These are phyloP conservation scores for Nansenia antarctica DNA, from an alignment of 2,113 vertebrate genomes.

Conservation along the genomic window DNA sequence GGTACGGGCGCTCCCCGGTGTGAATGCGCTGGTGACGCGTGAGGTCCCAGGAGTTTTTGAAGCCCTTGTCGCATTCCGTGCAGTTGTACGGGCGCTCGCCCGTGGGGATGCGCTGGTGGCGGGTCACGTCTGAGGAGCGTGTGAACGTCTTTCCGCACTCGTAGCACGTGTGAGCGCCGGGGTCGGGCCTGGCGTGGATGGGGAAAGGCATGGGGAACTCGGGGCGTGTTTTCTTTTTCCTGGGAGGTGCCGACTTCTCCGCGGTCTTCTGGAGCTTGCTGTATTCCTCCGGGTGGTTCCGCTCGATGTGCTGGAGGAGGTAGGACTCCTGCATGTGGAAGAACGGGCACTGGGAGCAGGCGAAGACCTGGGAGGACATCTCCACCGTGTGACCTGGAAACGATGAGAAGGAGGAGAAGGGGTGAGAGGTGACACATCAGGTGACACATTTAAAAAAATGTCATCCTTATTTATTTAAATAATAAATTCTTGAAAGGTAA, in stretches of 20 bases:
- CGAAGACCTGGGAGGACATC: conserved; percentile 62
- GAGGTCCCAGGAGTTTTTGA: conserved; percentile 62
- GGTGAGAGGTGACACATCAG: neutral
- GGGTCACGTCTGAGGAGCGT: conserved; percentile 77
- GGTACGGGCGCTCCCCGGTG: conserved; percentile 58
- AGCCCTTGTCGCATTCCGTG: conserved; percentile 46
- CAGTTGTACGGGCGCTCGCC: conserved; percentile 55
- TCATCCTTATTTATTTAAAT: no score
- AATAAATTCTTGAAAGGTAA: no score
- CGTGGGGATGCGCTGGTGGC: conserved; percentile 67
- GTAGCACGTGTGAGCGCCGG: conserved; percentile 54
- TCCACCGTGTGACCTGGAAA: conserved; percentile 53
- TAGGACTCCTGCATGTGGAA: conserved; percentile 65
- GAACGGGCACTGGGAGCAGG: conserved; percentile 62
- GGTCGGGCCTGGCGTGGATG: conserved; percentile 45
- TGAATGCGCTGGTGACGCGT: conserved; percentile 58
- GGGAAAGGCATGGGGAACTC: conserved; percentile 56
- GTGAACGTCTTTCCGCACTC: conserved; percentile 78
- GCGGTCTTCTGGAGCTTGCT: conserved; percentile 35
- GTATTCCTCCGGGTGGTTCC: conserved; percentile 54
- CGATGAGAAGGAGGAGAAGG: neutral
- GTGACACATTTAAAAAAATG: no score
- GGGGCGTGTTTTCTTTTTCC: conserved; percentile 36
- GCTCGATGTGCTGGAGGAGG: conserved; percentile 58
- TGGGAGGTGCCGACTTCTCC: neutral